Evolutionary conservation across 2,888 invertebrate species (phyloP), one percentile per base, ranked within the genome.

Genomic region (Eurois occulta): DNA sequence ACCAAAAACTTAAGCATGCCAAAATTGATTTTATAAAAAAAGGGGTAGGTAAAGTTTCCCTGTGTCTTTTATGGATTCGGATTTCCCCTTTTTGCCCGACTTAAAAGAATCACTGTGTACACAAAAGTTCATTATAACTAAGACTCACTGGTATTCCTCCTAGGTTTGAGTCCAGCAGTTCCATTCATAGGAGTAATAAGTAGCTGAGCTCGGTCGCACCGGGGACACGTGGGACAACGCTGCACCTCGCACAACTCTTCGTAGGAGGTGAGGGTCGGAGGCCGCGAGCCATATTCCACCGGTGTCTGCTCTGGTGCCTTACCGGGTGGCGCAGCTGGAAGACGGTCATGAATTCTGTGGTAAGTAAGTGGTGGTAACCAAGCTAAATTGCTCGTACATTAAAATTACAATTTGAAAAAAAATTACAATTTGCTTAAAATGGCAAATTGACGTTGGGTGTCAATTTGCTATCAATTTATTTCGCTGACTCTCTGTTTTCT

Each of bases 181-280:
- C 97, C 95, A 89, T 98, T 98, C 92, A 96, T 95, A 1, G 94
- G 90, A 0, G 95, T 92, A 68, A 97, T 96, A 69, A 95, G 93
- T 1, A 97, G 91, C 72, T 95, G 92, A 0, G 95, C 92, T 28
- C 95, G 90, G 78, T 96, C 96, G 64, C 97, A 97, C 0, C 96
- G 89, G 0, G 96, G 95, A 60, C 97, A 97, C 1, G 96, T 89
- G 0, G 97, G 97, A 75, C 97, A 97, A 5, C 93, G 93, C 81
- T 95, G 95, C 10, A 95, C 95, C 77, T 96, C 95, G 84, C 97
- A 97, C 78, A 97, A 80, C 88, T 97, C 96, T 81, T 97, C 97
- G 84, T 96, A 95, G 0, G 97, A 97, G 0, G 95, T 95, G 16
- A 95, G 91, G 13, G 91, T 91, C 0, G 97, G 97, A 0, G 97